Percentiles rank a stretch among this genome's conserved stretches.
Evolutionary conservation across 2,797 vertebrate species (phyloP).

Genomic region (Megaceryle alcyon): DNA sequence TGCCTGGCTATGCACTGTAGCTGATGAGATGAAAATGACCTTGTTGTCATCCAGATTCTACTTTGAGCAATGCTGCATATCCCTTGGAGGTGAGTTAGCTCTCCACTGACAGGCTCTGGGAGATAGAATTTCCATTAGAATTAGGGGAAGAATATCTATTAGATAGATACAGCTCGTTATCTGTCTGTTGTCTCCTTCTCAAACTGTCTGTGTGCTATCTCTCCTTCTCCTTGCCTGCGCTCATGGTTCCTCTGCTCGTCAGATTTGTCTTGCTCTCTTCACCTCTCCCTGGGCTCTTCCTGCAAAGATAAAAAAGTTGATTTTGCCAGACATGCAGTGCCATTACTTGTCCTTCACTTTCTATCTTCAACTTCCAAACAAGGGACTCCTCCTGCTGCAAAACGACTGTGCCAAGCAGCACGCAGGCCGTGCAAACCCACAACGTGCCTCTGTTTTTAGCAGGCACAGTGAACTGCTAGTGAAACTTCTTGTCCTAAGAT

Average conservation of each 20-base stretch:
- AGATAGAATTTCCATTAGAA: constrained; percentile 62
- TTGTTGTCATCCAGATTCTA: not conserved
- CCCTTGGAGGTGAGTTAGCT: constrained; percentile 35
- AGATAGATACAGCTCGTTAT: constrained; percentile 57
- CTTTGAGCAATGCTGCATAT: not conserved
- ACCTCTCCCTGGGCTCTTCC: constrained; percentile 38
- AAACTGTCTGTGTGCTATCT: constrained; percentile 22
- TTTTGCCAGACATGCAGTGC: not conserved
- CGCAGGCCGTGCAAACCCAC: not conserved
- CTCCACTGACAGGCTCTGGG: constrained; percentile 34
- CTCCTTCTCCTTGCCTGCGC: constrained; percentile 27
- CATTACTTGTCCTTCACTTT: not conserved
- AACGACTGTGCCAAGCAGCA: not conserved
- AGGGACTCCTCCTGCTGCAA: not conserved
- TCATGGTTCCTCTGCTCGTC: not conserved
- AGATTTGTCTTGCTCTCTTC: constrained; percentile 53
- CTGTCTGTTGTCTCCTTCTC: not conserved
- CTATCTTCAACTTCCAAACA: not conserved
- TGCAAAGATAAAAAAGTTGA: constrained; percentile 46
- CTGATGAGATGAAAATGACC: constrained; percentile 33
- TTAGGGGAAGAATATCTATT: constrained; percentile 52
- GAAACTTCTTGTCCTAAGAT: not conserved
- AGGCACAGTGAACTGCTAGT: not conserved
- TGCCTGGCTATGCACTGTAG: not conserved
- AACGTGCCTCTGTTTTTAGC: not conserved